A percentile compares a stretch with the other conserved stretches of the same genome.
Conservation (phyloP, 2,113 vertebrate species). For the Solenodon paradoxus region DNA sequence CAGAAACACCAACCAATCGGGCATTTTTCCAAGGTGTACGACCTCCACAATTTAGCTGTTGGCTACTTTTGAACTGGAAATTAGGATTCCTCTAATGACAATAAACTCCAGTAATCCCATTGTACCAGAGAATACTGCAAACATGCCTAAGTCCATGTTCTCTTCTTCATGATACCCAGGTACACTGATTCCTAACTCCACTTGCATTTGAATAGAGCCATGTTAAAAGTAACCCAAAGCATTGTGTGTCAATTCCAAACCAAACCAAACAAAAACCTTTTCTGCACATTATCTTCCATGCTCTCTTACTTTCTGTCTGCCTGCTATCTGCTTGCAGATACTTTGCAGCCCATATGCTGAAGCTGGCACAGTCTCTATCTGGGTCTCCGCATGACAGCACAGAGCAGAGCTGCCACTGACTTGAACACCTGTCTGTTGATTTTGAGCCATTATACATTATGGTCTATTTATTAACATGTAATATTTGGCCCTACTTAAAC, state of each 20-base stretch:
- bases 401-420: background rate
- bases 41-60: background rate
- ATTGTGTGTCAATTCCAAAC: background rate
- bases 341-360: background rate
- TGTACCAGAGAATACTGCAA: background rate
- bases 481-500: background rate
- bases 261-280: background rate
- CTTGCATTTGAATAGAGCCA: background rate
- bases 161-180: background rate
- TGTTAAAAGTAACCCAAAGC: conserved; percentile 3
- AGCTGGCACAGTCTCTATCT: background rate
- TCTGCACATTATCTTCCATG: background rate
- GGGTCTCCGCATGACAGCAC: background rate
- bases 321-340: background rate
- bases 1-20: background rate
- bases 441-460: background rate
- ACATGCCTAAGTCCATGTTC: background rate
- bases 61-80: background rate
- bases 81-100: background rate
- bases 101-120: background rate
- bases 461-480: background rate
- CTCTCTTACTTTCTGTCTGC: background rate
- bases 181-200: background rate
- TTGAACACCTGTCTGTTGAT: background rate
- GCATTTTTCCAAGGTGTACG: background rate